Conservation (phyloP, 2,797 vertebrate genomes). For the Sebastes flavidus region DNA sequence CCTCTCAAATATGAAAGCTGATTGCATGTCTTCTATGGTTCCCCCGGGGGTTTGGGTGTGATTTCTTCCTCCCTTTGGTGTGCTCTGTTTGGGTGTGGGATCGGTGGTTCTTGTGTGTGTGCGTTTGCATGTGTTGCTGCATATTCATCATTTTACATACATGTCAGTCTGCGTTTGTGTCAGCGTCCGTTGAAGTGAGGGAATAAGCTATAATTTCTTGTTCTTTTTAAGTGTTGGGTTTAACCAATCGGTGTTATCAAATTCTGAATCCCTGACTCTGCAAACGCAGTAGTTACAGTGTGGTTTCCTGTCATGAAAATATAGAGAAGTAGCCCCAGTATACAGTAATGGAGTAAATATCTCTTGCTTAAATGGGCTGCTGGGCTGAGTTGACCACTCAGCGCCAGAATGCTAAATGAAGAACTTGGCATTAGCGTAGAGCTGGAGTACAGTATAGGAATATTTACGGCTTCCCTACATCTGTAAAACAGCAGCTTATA, state of each 20-base stretch:
- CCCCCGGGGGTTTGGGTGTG: conserved; percentile 24
- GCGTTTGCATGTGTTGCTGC: not conserved
- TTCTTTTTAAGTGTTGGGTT: conserved; percentile 9
- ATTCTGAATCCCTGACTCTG: conserved; percentile 33
- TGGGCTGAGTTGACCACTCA: conserved; percentile 12
- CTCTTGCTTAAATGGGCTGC: conserved; percentile 9
- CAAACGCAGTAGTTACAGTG: not conserved
- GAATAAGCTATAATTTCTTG: conserved; percentile 21
- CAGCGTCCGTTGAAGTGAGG: not conserved
- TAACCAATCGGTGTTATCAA: conserved; percentile 4
- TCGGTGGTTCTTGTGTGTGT: not conserved
- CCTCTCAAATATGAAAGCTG: conserved; percentile 34
- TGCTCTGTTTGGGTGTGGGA: conserved; percentile 13
- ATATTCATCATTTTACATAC: not conserved
- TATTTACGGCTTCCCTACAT: conserved; percentile 46
- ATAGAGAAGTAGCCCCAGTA: not conserved
- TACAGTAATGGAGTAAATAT: conserved; percentile 15
- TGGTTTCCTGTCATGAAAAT: not conserved
- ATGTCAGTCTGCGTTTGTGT: not conserved
- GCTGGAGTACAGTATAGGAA: conserved; percentile 34
- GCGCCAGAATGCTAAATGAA: conserved; percentile 28
- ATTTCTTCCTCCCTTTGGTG: not conserved
- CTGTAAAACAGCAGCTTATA: conserved; percentile 62
- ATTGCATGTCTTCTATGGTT: conserved; percentile 62
- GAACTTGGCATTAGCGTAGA: conserved; percentile 29